A percentile compares a stretch with the other conserved stretches of the same genome.
Evolutionary conservation across 2,888 invertebrate species (phyloP).

Genomic region (Luffia ferchaultella): DNA sequence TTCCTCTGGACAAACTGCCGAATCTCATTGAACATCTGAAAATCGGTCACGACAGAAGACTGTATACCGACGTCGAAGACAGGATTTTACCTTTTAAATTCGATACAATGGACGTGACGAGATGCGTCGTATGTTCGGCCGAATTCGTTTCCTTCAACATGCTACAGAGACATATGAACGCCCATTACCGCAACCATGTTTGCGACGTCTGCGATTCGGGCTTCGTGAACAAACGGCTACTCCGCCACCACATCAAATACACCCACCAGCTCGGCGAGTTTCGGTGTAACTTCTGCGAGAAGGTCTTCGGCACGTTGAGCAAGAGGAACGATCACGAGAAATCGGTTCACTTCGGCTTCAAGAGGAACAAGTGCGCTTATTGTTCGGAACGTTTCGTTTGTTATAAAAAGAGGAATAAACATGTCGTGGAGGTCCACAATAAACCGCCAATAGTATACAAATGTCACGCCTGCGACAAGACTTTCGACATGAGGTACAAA

Average conservation of each 20-base stretch:
- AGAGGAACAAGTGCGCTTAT: slow-evolving; percentile 45
- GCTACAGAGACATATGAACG: slow-evolving; percentile 53
- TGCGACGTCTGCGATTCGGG: slow-evolving; percentile 59
- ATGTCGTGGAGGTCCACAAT: slow-evolving; percentile 47
- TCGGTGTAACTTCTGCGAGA: slow-evolving; percentile 25
- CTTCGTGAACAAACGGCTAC: slow-evolving; percentile 35
- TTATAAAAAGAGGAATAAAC: slow-evolving; percentile 45
- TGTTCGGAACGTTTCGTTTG: slow-evolving; percentile 44
- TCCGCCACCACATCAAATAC: slow-evolving; percentile 25
- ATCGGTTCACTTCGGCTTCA: slow-evolving; percentile 36
- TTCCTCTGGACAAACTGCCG: slow-evolving; percentile 8
- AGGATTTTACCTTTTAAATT: slow-evolving; percentile 27
- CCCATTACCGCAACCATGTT: slow-evolving; percentile 44
- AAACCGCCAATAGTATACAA: slow-evolving; percentile 37
- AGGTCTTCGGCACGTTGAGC: slow-evolving; percentile 28
- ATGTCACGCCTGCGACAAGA: slow-evolving; percentile 50
- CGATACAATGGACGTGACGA: slow-evolving; percentile 14
- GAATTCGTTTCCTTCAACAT: slow-evolving; percentile 30
- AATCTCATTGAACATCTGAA: slow-evolving; percentile 17
- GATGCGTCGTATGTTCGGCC: slow-evolving; percentile 17
- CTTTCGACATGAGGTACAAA: slow-evolving; percentile 45
- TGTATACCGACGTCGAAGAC: slow-evolving; percentile 12
- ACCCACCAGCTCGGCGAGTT: slow-evolving; percentile 35
- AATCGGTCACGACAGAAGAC: slow-evolving; percentile 14
- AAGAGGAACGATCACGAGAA: slow-evolving; percentile 45